Base-by-base conservation (phyloP, 2,888 invertebrate genomes). In the Plebejus melissa region DNA sequence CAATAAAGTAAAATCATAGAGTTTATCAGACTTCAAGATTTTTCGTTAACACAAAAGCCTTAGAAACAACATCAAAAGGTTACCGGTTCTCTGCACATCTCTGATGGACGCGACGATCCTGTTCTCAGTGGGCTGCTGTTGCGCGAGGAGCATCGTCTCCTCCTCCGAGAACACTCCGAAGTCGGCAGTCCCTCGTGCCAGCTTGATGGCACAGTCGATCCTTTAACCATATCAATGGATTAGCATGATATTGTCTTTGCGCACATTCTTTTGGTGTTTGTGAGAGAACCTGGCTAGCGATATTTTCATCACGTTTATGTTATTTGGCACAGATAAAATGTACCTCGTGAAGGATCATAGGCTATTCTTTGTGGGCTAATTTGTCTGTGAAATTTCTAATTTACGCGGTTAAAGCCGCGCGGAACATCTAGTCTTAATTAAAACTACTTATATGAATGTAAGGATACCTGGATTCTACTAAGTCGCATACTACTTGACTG, bases 121-220 rank as follows among this genome's bases (percentile, higher is more conserved):
- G 75, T 91, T 86, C 54, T 86, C 88, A 1, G 83, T 87, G 0
- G 93, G 88, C 28, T 90, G 88, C 72, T 90, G 85, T 58, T 89
- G 89, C 0, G 91, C 85, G 13, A 95, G 88, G 4, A 96, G 84
- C 1, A 96, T 82, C 4, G 95, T 90, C 81, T 95, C 95, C 82
- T 96, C 96, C 3, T 95, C 94, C 0, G 91, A 89, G 82, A 96
- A 94, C 60, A 94, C 85, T 0, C 95, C 95, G 76, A 96, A 90
- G 80, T 96, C 94, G 0, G 94, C 95, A 36, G 90, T 82, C 0
- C 93, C 94, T 4, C 89, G 85, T 0, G 90, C 86, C 70, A 96
- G 82, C 79, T 91, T 93, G 9, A 95, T 82, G 0, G 95, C 94
- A 82, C 96, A 96, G 81, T 96, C 95, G 46, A 95, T 88, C 79